phyloP scores from a whole-genome alignment of 1,140 invertebrate species.

The Drosophila ananassae region DNA sequence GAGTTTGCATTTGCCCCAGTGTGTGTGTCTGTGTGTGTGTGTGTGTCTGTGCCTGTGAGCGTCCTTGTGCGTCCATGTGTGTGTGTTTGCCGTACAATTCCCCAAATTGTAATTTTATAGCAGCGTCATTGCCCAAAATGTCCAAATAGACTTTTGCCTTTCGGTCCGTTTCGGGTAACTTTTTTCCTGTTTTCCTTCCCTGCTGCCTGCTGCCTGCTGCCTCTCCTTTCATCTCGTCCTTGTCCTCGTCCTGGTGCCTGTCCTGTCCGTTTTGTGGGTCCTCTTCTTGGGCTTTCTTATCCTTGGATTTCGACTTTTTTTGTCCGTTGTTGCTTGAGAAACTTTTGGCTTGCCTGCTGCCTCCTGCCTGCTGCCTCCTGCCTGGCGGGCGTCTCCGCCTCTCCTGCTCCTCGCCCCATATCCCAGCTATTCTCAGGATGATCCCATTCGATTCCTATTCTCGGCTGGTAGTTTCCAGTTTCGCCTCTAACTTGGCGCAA shows the following conservation, averaged over 20 bases:
- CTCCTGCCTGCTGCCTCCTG: background rate
- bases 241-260: slow-evolving; percentile 1
- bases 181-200: slow-evolving; percentile 15
- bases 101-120: slow-evolving; percentile 82
- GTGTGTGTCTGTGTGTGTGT: slow-evolving; percentile 21
- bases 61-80: slow-evolving; percentile 23
- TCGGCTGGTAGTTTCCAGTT: slow-evolving; percentile 50
- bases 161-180: slow-evolving; percentile 32
- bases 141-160: slow-evolving; percentile 72
- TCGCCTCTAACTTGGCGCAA: slow-evolving; percentile 59
- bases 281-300: slow-evolving; percentile 31
- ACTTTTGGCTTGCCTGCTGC: background rate
- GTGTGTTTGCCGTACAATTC: slow-evolving; percentile 75
- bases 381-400: background rate
- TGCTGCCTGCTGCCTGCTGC: background rate
- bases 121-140: slow-evolving; percentile 78
- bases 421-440: slow-evolving; percentile 32
- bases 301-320: slow-evolving; percentile 25
- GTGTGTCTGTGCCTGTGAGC: slow-evolving; percentile 24
- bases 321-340: slow-evolving; percentile 1
- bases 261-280: slow-evolving; percentile 11
- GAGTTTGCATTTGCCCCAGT: slow-evolving; percentile 8
- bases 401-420: background rate
- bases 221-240: background rate
- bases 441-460: slow-evolving; percentile 50